Evolutionary conservation across 2,888 invertebrate genomes (phyloP), one percentile per base, ranked within the genome.

Genomic region (Abscondita cerata): DNA sequence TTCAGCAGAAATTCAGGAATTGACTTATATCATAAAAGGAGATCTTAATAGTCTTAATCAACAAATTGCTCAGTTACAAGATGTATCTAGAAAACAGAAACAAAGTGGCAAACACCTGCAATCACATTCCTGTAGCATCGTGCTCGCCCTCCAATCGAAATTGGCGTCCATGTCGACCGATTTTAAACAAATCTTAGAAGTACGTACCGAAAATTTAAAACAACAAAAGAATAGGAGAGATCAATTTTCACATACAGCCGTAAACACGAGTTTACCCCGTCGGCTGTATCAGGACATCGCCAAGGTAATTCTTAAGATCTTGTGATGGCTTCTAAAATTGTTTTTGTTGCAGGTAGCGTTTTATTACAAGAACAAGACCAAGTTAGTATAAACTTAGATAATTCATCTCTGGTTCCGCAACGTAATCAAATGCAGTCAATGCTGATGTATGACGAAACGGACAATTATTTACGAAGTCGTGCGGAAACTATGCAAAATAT

Each of bases 401-500:
- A 86, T 62, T 81, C 83, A 16, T 77, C 82, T 54, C 73, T 83
- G 72, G 71, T 82, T 65, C 79, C 81, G 76, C 72, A 72, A 41
- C 81, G 80, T 63, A 76, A 75, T 65, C 77, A 75, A 46, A 84
- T 82, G 78, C 84, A 86, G 72, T 88, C 91, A 73, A 83, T 90
- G 70, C 83, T 92, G 46, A 83, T 93, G 73, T 90, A 93, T 74
- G 93, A 95, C 81, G 92, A 93, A 79, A 89, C 91, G 51, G 96
- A 97, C 76, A 86, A 90, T 48, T 98, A 98, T 82, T 87, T 97
- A 38, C 93, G 94, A 75, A 92, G 91, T 74, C 86, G 99, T 73
- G 96, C 96, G 36, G 96, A 97, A 79, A 96, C 98, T 0, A 98
- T 99, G 98, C 96, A 98, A 80, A 97, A 94, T 78, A 99, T 99